These are phyloP conservation scores for Salmo trutta DNA, from an alignment of 2,797 vertebrate species.

Conservation along the genomic window DNA sequence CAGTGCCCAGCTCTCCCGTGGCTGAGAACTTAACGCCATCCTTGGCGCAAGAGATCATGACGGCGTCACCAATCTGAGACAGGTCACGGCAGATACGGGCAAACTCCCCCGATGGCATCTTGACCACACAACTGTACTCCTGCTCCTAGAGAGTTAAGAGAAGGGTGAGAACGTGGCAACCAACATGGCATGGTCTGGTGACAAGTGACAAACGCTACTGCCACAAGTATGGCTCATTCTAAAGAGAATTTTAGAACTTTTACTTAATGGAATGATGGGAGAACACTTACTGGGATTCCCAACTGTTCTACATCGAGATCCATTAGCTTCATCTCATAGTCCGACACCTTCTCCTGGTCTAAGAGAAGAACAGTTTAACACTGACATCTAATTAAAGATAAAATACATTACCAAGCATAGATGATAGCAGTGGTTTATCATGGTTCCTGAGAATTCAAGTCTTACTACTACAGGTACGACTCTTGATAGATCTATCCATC, in stretches of 20 bases:
- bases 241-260: too few species aligned
- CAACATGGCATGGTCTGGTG: neutral
- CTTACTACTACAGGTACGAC: neutral
- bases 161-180: neutral
- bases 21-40: constrained; percentile 97
- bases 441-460: neutral
- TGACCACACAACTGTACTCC: constrained; percentile 97
- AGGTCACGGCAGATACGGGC: constrained; percentile 95
- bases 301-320: constrained; percentile 98
- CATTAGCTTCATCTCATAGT: constrained; percentile 99
- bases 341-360: constrained; percentile 98
- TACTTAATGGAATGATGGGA: too few species aligned
- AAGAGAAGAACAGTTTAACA: neutral
- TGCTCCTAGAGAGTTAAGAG: constrained; percentile 81
- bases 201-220: too few species aligned
- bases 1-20: constrained; percentile 92
- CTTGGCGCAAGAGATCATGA: constrained; percentile 97
- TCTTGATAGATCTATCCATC: neutral
- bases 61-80: constrained; percentile 94
- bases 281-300: constrained; percentile 91
- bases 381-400: too few species aligned
- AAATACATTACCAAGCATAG: neutral
- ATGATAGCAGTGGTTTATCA: neutral
- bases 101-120: constrained; percentile 97
- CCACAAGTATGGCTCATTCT: neutral